Percentiles rank a stretch among this genome's conserved stretches.
Evolutionary conservation across 2,888 invertebrate species (phyloP).

Genomic region (Poecilus cupreus): DNA sequence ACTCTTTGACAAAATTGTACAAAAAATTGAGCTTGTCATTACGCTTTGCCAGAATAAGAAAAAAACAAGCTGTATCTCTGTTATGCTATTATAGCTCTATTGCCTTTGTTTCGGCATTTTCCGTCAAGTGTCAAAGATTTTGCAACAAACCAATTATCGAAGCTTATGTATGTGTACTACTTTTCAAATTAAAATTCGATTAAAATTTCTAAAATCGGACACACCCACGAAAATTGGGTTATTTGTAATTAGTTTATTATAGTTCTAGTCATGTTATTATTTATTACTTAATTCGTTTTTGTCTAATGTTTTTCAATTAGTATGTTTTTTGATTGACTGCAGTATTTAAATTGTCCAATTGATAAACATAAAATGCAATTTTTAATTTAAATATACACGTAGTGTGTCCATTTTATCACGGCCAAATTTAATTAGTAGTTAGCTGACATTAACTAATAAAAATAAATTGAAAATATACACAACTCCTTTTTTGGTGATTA

Average conservation of each 20-base stretch:
- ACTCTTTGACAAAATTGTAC: no score
- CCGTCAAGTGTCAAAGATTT: background rate
- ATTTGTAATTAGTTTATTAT: background rate
- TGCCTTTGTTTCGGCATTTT: no score
- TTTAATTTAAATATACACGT: background rate
- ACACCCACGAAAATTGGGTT: background rate
- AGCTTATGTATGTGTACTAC: background rate
- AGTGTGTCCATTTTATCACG: background rate
- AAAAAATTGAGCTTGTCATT: no score
- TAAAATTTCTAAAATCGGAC: conserved; percentile 5
- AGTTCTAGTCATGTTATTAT: background rate
- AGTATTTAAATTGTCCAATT: background rate
- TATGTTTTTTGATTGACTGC: conserved; percentile 8
- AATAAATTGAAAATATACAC: no score
- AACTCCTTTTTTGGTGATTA: no score
- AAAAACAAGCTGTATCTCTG: no score
- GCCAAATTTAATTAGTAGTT: background rate
- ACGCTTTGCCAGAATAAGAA: no score
- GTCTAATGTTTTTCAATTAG: conserved; percentile 14
- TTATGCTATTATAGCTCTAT: no score
- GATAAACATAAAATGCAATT: background rate
- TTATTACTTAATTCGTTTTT: background rate
- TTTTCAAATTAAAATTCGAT: conserved; percentile 9
- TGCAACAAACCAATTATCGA: background rate
- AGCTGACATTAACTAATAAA: background rate